A percentile compares a stretch with the other conserved stretches of the same genome.
Conservation (phyloP, 2,797 vertebrate species). For the Mallotus villosus region DNA sequence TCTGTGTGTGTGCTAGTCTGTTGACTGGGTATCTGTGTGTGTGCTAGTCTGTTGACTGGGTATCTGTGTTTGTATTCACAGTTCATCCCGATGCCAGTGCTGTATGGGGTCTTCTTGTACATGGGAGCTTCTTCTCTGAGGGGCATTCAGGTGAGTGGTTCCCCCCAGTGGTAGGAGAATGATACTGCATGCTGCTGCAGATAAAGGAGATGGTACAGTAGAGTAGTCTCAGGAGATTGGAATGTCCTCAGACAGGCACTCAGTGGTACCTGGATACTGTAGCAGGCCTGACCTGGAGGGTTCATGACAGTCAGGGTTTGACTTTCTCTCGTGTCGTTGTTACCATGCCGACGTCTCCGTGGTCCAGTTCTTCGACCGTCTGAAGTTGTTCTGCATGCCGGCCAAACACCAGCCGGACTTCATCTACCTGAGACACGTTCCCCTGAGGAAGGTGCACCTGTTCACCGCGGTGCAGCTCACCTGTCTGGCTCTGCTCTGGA, state of each 20-base stretch:
- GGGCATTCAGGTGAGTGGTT: constrained; percentile 94
- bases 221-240: too few species aligned
- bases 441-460: constrained; percentile 95
- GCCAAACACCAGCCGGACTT: constrained; percentile 98
- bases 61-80: constrained; percentile 52
- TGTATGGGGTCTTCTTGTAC: constrained; percentile 98
- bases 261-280: too few species aligned
- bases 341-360: too few species aligned
- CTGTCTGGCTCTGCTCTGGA: constrained; percentile 92
- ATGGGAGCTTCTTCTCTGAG: constrained; percentile 98
- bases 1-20: neutral
- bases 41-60: neutral
- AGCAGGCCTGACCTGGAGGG: too few species aligned
- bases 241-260: too few species aligned
- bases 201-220: too few species aligned
- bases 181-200: neutral
- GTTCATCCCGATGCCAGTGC: constrained; percentile 98
- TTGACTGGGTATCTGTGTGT: too few species aligned
- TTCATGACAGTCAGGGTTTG: too few species aligned
- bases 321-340: neutral
- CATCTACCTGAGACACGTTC: constrained; percentile 98
- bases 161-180: neutral
- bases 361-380: constrained; percentile 91
- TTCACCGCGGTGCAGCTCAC: constrained; percentile 94
- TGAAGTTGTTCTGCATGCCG: constrained; percentile 94